Percentiles rank a stretch among this genome's conserved stretches.
Evolutionary conservation across 1,140 invertebrate species (phyloP).

Genomic region (Bombus cullumanus): DNA sequence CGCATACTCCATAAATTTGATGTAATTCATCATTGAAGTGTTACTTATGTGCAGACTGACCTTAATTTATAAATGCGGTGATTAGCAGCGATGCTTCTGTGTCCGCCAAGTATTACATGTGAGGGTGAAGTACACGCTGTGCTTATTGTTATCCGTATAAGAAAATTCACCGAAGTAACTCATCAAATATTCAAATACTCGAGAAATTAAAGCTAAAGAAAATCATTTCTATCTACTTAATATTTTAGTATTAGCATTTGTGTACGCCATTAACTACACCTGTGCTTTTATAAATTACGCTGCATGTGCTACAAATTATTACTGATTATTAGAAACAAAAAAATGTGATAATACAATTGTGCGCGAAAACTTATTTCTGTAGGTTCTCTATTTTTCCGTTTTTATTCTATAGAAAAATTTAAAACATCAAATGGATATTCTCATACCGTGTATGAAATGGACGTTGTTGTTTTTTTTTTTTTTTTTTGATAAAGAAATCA

Average conservation of each 20-base stretch:
- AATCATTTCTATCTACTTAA: background rate
- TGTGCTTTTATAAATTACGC: conserved; percentile 3
- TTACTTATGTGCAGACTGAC: conserved; percentile 61
- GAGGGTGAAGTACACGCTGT: conserved; percentile 63
- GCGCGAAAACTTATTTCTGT: background rate
- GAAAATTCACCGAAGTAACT: conserved; percentile 20
- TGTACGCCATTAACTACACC: background rate
- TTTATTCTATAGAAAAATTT: background rate
- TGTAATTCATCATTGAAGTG: conserved; percentile 10
- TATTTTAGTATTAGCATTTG: background rate
- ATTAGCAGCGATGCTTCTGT: conserved; percentile 60
- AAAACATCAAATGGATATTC: background rate
- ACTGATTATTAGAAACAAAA: background rate
- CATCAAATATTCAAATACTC: conserved; percentile 41
- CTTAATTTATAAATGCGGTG: conserved; percentile 62
- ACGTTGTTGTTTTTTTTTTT: background rate
- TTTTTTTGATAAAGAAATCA: background rate
- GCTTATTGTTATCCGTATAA: conserved; percentile 59
- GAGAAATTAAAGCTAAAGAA: background rate
- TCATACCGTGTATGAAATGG: background rate
- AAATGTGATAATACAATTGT: conserved; percentile 7
- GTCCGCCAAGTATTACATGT: conserved; percentile 50
- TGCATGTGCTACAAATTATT: background rate
- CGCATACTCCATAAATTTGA: background rate
- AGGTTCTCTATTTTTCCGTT: background rate